Conservation (phyloP, 2,888 invertebrate genomes). For the Eupithecia tripunctaria region DNA sequence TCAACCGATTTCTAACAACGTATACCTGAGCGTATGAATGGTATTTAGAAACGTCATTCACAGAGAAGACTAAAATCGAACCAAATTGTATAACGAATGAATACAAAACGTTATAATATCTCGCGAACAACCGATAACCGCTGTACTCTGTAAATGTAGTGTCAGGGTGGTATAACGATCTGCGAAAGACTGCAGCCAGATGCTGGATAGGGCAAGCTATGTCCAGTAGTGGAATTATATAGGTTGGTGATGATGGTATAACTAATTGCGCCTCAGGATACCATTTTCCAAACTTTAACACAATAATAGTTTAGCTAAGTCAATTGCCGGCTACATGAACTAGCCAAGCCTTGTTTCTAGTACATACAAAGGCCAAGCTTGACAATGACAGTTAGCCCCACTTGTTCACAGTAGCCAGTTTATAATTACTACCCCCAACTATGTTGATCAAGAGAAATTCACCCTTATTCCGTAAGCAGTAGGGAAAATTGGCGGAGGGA, state of each 20-base stretch:
- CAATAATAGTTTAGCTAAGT: slow-evolving; percentile 52
- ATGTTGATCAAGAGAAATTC: slow-evolving; percentile 36
- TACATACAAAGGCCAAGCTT: slow-evolving; percentile 61
- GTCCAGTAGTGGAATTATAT: too few species aligned
- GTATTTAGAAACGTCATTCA: neutral
- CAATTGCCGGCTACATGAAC: slow-evolving; percentile 61
- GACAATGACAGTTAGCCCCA: slow-evolving; percentile 72
- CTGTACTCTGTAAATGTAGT: too few species aligned
- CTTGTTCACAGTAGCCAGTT: slow-evolving; percentile 57
- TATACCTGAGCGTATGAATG: neutral
- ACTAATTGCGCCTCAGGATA: neutral
- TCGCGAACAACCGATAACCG: too few species aligned
- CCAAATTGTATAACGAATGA: neutral
- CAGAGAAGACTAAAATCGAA: neutral
- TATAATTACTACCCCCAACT: slow-evolving; percentile 37
- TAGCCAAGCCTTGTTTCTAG: slow-evolving; percentile 64
- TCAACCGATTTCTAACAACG: neutral
- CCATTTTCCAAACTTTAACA: neutral
- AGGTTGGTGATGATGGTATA: too few species aligned
- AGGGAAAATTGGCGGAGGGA: slow-evolving; percentile 26
- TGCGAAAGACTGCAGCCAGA: too few species aligned
- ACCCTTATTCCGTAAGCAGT: slow-evolving; percentile 31
- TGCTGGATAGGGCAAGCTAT: too few species aligned
- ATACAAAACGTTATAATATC: too few species aligned
- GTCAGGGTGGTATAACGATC: too few species aligned